These are phyloP conservation scores for Sturmia bella DNA, from an alignment of 2,888 invertebrate genomes.

Conservation along the genomic window DNA sequence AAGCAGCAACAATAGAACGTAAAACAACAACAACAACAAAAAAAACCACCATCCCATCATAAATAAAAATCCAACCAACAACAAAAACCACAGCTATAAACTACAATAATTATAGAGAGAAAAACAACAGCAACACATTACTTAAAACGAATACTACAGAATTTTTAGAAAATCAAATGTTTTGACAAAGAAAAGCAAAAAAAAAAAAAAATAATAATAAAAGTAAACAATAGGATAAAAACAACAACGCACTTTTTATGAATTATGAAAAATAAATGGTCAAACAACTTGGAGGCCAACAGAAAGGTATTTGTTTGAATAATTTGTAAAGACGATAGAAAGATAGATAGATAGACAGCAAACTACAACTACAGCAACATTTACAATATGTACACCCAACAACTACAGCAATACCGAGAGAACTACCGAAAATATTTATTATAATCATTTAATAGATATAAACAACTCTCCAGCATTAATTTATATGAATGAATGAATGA, in stretches of 20 bases:
- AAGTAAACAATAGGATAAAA: conserved; percentile 9
- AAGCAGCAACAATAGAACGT: conserved; percentile 56
- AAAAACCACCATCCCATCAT: conserved; percentile 68
- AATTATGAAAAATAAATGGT: conserved; percentile 43
- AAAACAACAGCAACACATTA: conserved; percentile 33
- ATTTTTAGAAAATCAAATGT: conserved; percentile 47
- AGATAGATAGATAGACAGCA: too few relatives aligned
- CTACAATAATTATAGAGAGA: conserved; percentile 61
- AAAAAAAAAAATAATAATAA: conserved; percentile 21
- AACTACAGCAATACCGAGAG: conserved; percentile 44
- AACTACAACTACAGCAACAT: conserved; percentile 5
- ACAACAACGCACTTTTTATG: conserved; percentile 40
- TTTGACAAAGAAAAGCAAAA: conserved; percentile 35
- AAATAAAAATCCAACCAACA: conserved; percentile 42
- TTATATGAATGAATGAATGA: conserved; percentile 13
- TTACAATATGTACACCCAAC: conserved; percentile 26
- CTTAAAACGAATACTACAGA: conserved; percentile 35
- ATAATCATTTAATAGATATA: conserved; percentile 40
- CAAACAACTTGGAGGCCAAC: conserved; percentile 28
- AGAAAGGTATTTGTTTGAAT: conserved; percentile 26
- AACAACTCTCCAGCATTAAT: conserved; percentile 17
- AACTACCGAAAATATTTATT: conserved; percentile 57
- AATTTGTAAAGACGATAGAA: conserved; percentile 51
- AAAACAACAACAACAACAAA: conserved; percentile 1
- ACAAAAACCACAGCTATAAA: conserved; percentile 71